These are phyloP conservation scores for Limanda limanda DNA, from an alignment of 2,113 vertebrate species.

Conservation along the genomic window DNA sequence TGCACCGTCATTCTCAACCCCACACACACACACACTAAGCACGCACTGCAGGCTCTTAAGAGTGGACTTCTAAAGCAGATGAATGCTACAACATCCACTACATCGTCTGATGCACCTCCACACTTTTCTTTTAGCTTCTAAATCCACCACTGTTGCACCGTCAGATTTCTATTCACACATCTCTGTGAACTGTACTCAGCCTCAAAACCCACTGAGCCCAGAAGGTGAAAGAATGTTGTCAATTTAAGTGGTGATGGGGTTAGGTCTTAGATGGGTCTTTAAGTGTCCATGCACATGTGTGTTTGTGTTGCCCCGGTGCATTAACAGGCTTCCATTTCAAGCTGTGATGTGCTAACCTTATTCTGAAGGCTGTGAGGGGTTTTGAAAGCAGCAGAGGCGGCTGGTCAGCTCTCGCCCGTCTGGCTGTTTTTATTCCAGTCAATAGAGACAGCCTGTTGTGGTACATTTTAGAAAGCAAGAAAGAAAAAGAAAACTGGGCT, in stretches of 20 bases:
- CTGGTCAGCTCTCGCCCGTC: slow-evolving; percentile 64
- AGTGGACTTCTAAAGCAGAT: background rate
- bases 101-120: background rate
- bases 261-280: slow-evolving; percentile 15
- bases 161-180: background rate
- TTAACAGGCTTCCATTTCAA: slow-evolving; percentile 73
- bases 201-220: slow-evolving; percentile 2
- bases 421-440: slow-evolving; percentile 70
- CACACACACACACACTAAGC: no score
- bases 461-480: slow-evolving; percentile 44
- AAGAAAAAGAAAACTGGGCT: slow-evolving; percentile 32
- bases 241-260: slow-evolving; percentile 20
- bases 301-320: slow-evolving; percentile 35
- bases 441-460: slow-evolving; percentile 73
- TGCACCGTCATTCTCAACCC: no score
- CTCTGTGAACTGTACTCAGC: slow-evolving; percentile 16
- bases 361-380: slow-evolving; percentile 54
- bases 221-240: slow-evolving; percentile 49
- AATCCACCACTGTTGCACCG: slow-evolving; percentile 1
- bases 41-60: background rate
- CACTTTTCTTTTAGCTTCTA: background rate
- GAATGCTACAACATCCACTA: background rate
- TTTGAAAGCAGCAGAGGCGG: slow-evolving; percentile 53
- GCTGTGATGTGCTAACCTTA: slow-evolving; percentile 65
- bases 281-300: slow-evolving; percentile 30